A percentile compares a stretch with the other conserved stretches of the same genome.
These are phyloP conservation scores for Epizoanthus ramosus DNA, from an alignment of 92 coral and sea anemone genomes.

Conservation along the genomic window DNA sequence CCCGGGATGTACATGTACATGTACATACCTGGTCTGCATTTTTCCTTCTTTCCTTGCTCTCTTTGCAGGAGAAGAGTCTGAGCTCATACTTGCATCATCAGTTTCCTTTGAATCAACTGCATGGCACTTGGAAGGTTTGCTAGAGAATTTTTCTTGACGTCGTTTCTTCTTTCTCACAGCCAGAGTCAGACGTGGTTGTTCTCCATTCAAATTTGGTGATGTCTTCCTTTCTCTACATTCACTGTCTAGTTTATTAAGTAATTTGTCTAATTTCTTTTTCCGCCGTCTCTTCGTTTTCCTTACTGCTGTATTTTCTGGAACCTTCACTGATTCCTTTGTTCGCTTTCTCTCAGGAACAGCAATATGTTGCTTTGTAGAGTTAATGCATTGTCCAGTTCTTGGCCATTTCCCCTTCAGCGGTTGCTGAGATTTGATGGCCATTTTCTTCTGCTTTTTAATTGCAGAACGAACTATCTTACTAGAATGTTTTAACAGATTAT, in stretches of 20 bases:
- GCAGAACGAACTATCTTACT: slow-evolving; percentile 36
- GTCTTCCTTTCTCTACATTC: background rate
- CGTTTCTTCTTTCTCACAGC: slow-evolving; percentile 36
- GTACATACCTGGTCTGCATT: slow-evolving; percentile 25
- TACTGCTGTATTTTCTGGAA: background rate
- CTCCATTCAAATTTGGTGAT: slow-evolving; percentile 5
- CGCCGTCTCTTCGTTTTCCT: slow-evolving; percentile 22
- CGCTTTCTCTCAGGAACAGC: slow-evolving; percentile 9
- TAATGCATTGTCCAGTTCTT: slow-evolving; percentile 1
- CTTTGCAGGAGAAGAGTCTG: slow-evolving; percentile 41
- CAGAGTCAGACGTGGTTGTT: background rate
- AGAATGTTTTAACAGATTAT: slow-evolving; percentile 35
- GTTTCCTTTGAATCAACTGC: background rate
- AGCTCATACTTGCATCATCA: background rate
- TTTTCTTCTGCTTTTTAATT: slow-evolving; percentile 17
- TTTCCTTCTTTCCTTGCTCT: slow-evolving; percentile 47
- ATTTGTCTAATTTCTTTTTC: background rate
- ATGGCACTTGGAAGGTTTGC: background rate
- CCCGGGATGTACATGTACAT: too few relatives aligned
- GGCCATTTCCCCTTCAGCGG: slow-evolving; percentile 3
- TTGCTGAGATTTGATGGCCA: slow-evolving; percentile 14
- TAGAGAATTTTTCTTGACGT: background rate
- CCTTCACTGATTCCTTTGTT: slow-evolving; percentile 10
- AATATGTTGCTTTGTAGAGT: background rate
- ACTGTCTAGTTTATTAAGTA: background rate